phyloP scores from a whole-genome alignment of 2,888 invertebrate genomes.

The Hemistola chrysoprasaria region DNA sequence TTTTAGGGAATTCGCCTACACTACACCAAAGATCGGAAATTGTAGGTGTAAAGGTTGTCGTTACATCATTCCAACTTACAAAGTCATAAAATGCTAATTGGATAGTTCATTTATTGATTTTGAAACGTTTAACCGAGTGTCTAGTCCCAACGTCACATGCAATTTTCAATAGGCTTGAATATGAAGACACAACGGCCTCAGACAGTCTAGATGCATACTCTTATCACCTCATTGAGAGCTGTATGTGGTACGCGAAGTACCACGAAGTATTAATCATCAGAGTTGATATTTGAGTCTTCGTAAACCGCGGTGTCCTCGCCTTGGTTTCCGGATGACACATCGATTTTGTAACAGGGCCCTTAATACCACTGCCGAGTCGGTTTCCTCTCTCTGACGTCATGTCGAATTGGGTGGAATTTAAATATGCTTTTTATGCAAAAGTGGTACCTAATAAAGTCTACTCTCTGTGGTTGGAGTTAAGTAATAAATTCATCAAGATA shows the following conservation, averaged over 20 bases:
- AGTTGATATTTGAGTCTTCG: no score
- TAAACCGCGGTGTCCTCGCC: slow-evolving; percentile 5
- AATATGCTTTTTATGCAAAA: slow-evolving; percentile 22
- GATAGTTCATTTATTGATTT: slow-evolving; percentile 16
- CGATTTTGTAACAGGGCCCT: slow-evolving; percentile 30
- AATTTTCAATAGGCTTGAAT: slow-evolving; percentile 25
- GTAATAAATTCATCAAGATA: no score
- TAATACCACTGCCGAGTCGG: slow-evolving; percentile 17
- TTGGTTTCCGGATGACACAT: slow-evolving; percentile 29
- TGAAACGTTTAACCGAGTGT: slow-evolving; percentile 20
- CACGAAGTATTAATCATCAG: no score
- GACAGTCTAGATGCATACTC: slow-evolving; percentile 26
- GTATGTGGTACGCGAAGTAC: slow-evolving; percentile 13
- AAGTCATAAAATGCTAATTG: slow-evolving; percentile 34
- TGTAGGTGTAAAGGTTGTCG: slow-evolving; percentile 67
- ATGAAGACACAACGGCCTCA: slow-evolving; percentile 28
- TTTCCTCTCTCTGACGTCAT: slow-evolving; percentile 32
- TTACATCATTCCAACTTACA: slow-evolving; percentile 54
- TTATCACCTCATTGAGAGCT: slow-evolving; percentile 16
- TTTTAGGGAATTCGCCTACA: slow-evolving; percentile 56
- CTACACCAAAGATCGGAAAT: slow-evolving; percentile 37
- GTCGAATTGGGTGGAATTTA: slow-evolving; percentile 29
- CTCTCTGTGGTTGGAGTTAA: no score
- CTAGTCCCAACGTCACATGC: slow-evolving; percentile 24
- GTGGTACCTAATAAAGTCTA: slow-evolving; percentile 8